Base-by-base conservation (phyloP, 2,888 invertebrate species). In the Phortica magna region DNA sequence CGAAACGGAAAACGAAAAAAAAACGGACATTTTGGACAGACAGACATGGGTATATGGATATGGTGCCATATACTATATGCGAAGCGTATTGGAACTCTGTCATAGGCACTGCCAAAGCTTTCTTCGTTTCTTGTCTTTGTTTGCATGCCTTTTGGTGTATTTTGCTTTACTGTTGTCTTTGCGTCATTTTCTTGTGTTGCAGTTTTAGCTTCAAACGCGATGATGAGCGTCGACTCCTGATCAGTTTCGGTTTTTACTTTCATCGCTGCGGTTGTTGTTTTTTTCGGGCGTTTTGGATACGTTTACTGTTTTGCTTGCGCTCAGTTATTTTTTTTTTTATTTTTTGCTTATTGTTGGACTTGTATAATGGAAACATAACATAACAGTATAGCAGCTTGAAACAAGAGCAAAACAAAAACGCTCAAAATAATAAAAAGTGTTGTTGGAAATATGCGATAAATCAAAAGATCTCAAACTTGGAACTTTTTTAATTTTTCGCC, bases 241-340 rank as follows among this genome's bases (percentile, higher is more conserved):
- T 91, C 91, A 91, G 92, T 91, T 89, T 91, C 91, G 88, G 89
- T 89, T 91, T 90, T 91, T 91, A 90, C 92, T 91, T 91, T 90
- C 91, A 91, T 91, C 88, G 88, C 87, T 85, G 81, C 88, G 89
- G 91, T 89, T 85, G 84, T 80, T 79, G 77, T 43, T 86, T 80
- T 43, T 86, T 80, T 76, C 76, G 76, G 78, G n/a, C 41, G 65
- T 31, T 68, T 68, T 68, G 17, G 14, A 39, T 39, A 43, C 61
- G 17, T 41, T 22, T 14, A 7, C 17, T 14, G 22, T 73, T 17
- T 7, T 12, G n/a, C 5, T 5, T 12, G n/a, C 19, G 73, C n/a
- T 39, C 65, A 17, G 14, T 57, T 43, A 7, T 53, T 68, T 75
- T 53, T 80, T 70, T 68, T 73, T 53, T 75, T 65, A 7, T 64